Conservation (phyloP, 2,888 invertebrate genomes). For the Caenorhabditis afra region DNA sequence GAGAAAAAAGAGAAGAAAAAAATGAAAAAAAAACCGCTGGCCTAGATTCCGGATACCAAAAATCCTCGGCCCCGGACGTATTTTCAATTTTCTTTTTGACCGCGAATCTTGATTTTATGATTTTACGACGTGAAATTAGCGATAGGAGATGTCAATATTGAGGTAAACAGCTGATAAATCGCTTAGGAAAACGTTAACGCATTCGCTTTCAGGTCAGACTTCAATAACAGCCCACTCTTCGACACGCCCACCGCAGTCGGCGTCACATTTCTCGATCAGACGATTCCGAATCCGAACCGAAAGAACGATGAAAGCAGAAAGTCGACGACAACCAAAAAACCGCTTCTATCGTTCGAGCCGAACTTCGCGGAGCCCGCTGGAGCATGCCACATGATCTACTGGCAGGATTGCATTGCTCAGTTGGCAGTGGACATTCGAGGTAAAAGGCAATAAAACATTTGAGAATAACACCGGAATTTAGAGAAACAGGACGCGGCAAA, state of each 20-base stretch:
- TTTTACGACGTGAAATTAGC: too few species aligned
- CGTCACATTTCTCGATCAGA: conserved; percentile 8
- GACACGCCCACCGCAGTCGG: conserved; percentile 4
- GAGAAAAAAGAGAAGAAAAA: too few species aligned
- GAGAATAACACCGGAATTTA: not conserved
- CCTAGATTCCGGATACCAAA: too few species aligned
- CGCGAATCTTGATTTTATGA: too few species aligned
- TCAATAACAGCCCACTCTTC: not conserved
- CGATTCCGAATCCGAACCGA: not conserved
- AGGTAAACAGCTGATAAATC: conserved; percentile 25
- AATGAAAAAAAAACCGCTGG: too few species aligned
- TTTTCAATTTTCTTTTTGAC: too few species aligned
- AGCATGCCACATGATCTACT: conserved; percentile 47
- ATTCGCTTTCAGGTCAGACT: conserved; percentile 26
- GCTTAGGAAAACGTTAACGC: not conserved
- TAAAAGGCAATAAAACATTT: conserved; percentile 3
- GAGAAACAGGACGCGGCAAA: conserved; percentile 19
- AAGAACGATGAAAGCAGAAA: not conserved
- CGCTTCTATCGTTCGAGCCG: conserved; percentile 30
- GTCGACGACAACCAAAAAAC: not conserved
- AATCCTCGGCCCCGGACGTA: too few species aligned
- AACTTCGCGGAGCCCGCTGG: conserved; percentile 43
- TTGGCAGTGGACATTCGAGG: conserved; percentile 54
- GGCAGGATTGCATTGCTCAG: conserved; percentile 62
- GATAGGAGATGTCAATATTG: conserved; percentile 14